Percentiles rank a stretch among this genome's conserved stretches.
These are phyloP conservation scores for Danio jaintianensis DNA, from an alignment of 2,797 vertebrate species.

Conservation along the genomic window DNA sequence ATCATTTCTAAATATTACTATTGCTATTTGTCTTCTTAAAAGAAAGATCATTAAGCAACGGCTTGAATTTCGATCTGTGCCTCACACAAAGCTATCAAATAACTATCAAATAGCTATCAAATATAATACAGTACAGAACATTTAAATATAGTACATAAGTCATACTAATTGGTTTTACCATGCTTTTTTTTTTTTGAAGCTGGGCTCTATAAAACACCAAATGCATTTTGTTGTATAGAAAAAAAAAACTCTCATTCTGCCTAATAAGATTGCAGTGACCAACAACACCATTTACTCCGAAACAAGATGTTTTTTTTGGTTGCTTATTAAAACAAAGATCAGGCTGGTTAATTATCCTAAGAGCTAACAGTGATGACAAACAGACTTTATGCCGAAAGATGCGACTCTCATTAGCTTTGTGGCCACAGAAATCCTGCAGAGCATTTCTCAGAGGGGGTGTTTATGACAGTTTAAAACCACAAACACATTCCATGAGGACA, in stretches of 20 bases:
- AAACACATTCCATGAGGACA: constrained; percentile 26
- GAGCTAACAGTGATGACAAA: constrained; percentile 13
- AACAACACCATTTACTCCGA: neutral
- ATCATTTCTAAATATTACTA: neutral
- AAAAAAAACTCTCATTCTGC: neutral
- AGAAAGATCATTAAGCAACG: neutral
- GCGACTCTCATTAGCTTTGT: constrained; percentile 33
- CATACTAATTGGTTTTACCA: neutral
- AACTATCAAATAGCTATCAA: neutral
- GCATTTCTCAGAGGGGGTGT: constrained; percentile 15
- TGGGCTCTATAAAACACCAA: neutral
- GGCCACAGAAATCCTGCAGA: constrained; percentile 26
- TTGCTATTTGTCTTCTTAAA: neutral
- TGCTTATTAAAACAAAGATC: constrained; percentile 1
- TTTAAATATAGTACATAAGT: neutral
- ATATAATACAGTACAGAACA: neutral
- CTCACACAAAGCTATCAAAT: neutral
- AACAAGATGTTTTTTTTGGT: neutral
- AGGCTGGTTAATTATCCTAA: constrained; percentile 8
- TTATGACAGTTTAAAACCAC: constrained; percentile 37
- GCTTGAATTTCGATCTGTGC: neutral
- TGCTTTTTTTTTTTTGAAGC: neutral
- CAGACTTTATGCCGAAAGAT: constrained; percentile 4
- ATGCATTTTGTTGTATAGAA: neutral
- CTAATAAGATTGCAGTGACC: constrained; percentile 4